Evolutionary conservation across 2,888 invertebrate genomes (phyloP).

Genomic region (Celastrina argiolus): DNA sequence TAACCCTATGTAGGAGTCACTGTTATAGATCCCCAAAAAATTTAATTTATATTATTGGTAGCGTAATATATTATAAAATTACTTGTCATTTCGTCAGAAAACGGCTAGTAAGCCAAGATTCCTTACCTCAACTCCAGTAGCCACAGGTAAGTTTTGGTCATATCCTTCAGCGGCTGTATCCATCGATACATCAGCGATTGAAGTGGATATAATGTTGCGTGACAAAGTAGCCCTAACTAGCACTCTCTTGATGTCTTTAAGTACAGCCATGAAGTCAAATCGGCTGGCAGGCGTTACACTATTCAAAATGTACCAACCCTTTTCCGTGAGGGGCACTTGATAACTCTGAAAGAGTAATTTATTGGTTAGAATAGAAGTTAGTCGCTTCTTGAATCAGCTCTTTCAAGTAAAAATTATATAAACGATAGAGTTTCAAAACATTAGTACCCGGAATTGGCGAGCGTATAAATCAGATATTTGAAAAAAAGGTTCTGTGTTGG

Average conservation of each 20-base stretch:
- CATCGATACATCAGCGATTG: constrained; percentile 90
- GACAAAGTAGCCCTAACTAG: constrained; percentile 87
- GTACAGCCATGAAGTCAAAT: constrained; percentile 88
- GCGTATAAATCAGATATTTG: not conserved
- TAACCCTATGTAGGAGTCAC: too few species aligned
- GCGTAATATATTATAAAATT: too few species aligned
- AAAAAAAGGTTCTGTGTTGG: not conserved
- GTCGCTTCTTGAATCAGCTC: too few species aligned
- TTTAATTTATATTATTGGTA: too few species aligned
- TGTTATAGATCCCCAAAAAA: too few species aligned
- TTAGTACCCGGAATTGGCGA: too few species aligned
- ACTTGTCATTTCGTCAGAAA: not conserved
- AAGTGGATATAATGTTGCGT: constrained; percentile 78
- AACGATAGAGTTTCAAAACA: not conserved
- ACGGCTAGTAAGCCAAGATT: not conserved
- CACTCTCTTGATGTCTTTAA: constrained; percentile 89
- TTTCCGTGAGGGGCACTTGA: constrained; percentile 81
- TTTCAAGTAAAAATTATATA: not conserved
- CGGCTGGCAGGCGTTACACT: constrained; percentile 73
- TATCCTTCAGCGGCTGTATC: constrained; percentile 86
- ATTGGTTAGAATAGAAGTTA: not conserved
- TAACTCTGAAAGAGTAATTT: constrained; percentile 64
- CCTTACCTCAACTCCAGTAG: constrained; percentile 87
- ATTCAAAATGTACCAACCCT: constrained; percentile 77
- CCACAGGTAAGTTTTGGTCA: constrained; percentile 78